Evolutionary conservation across 2,797 vertebrate species (phyloP), one percentile per base, ranked within the genome.

Genomic region (Harpagifer antarcticus): DNA sequence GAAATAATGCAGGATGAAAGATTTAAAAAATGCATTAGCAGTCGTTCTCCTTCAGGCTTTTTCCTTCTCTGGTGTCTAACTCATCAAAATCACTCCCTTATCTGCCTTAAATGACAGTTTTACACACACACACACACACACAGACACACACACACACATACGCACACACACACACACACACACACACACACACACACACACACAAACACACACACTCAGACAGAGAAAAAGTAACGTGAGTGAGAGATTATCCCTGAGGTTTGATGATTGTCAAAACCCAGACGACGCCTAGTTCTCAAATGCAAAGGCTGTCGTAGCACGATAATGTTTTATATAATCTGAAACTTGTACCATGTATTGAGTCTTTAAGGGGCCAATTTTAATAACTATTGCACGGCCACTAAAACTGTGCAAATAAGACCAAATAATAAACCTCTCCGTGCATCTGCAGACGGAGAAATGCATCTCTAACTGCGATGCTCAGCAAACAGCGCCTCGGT

Each of bases 201-300:
- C 45, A 68, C 42, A 47, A 53, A 50, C 47, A 60, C 66, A 47
- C 70, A 79, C 73, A 72, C 19, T 58, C 16, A 47, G 1, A 27
- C 27, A 27, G 27, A 27, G 27, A 27, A 19, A 63, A 43, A 31
- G 31, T 73, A 59, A 74, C 62, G 45, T 33, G 33, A 33, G 33
- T 33, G 33, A 33, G 33, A 17, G 27, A 70, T 76, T 59, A 75
- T 76, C 68, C 74, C 72, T 49, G 16, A 82, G 83, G 83, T 82
- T 68, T 50, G 45, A 80, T 66, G 69, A 54, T 52, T 76, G 61
- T 75, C 70, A 81, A 71, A 70, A 80, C 71, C 59, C 83, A 74
- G 67, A 64, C 58, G 50, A 63, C 61, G 65, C 50, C 61, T 56
- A 17, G 40, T 43, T 62, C 8, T 64, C 19, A 33, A 53, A 50